Percentiles rank a stretch among this genome's conserved stretches.
These are phyloP conservation scores for Spea hammondii DNA, from an alignment of 2,797 vertebrate genomes.

Conservation along the genomic window DNA sequence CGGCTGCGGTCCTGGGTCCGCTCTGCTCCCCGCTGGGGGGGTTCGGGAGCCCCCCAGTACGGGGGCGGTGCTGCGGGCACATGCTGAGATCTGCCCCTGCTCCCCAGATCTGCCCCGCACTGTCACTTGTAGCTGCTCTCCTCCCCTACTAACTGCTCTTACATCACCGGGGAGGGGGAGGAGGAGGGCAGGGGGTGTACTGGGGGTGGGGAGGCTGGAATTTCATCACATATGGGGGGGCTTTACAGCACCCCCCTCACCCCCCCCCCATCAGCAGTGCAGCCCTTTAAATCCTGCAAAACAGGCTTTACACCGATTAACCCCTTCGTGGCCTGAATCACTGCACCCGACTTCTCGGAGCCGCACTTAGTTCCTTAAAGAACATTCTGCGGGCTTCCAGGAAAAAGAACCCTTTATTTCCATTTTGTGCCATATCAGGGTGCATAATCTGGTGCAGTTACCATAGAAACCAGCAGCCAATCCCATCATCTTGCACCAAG, in stretches of 20 bases:
- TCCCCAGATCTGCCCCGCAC: conserved; percentile 1
- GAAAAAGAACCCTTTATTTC: too few species aligned
- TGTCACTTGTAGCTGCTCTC: conserved; percentile 27
- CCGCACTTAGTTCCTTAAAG: too few species aligned
- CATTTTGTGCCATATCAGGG: too few species aligned
- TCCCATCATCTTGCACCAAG: too few species aligned
- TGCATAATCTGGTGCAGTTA: too few species aligned
- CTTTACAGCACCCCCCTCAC: background rate
- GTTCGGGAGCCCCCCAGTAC: conserved; percentile 52
- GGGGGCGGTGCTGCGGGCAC: conserved; percentile 48
- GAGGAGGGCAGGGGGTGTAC: background rate
- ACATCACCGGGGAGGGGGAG: conserved; percentile 25
- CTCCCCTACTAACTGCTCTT: conserved; percentile 14
- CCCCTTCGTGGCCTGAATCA: background rate
- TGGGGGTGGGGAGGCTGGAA: background rate
- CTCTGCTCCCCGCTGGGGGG: conserved; percentile 18
- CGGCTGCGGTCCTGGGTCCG: conserved; percentile 4
- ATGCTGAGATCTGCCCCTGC: conserved; percentile 25
- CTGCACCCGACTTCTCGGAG: too few species aligned
- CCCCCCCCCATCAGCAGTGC: too few species aligned
- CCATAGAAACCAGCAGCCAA: too few species aligned
- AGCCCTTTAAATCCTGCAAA: too few species aligned
- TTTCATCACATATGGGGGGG: background rate
- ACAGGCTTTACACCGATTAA: background rate
- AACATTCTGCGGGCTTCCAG: too few species aligned